Conservation (phyloP, 2,113 vertebrate genomes). For the Lynx canadensis region DNA sequence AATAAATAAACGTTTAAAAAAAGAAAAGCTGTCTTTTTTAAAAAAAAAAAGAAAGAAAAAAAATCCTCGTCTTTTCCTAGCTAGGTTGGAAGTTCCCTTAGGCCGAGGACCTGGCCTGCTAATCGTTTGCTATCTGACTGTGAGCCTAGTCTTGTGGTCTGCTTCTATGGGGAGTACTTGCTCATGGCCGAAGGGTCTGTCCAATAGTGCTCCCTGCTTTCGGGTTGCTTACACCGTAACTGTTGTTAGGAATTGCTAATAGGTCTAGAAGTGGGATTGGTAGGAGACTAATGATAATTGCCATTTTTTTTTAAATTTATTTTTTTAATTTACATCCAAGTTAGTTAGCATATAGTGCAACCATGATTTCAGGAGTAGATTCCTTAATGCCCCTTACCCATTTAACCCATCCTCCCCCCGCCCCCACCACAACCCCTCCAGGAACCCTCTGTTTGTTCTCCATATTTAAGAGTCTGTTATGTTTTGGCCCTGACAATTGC, state of each 20-base stretch:
- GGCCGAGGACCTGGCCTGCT: background rate
- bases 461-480: no score
- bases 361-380: no score
- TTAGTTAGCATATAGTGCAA: no score
- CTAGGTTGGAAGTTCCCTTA: background rate
- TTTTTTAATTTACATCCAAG: no score
- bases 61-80: background rate
- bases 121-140: background rate
- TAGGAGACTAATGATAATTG: background rate
- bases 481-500: background rate
- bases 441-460: no score
- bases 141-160: background rate
- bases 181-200: background rate
- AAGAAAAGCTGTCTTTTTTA: no score
- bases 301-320: no score
- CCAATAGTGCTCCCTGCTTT: accelerated
- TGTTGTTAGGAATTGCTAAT: background rate
- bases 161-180: background rate
- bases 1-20: no score
- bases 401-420: no score
- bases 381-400: no score
- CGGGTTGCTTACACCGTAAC: background rate
- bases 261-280: background rate
- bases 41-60: background rate
- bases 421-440: no score